Evolutionary conservation across 2,113 vertebrate species (phyloP).

Genomic region (Microtus richardsoni): DNA sequence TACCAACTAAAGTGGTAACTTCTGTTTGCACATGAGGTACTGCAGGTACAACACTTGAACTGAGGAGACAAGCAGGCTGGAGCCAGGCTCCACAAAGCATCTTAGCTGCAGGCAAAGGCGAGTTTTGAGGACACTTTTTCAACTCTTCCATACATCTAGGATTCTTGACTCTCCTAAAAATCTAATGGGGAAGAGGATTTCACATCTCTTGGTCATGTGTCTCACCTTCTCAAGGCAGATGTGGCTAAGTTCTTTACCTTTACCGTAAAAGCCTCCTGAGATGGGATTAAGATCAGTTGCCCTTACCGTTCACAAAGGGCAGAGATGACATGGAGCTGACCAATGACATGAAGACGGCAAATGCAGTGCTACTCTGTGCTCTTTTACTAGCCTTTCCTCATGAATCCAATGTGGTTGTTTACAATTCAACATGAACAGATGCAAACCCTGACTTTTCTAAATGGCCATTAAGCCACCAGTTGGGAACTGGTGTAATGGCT

Average conservation of each 20-base stretch:
- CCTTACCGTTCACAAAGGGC: neutral
- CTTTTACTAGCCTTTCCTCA: slow-evolving; percentile 19
- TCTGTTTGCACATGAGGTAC: neutral
- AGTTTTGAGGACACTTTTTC: slow-evolving; percentile 25
- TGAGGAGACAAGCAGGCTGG: neutral
- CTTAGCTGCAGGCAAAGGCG: neutral
- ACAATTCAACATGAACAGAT: neutral
- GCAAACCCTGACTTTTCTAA: slow-evolving; percentile 46
- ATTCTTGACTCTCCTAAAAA: slow-evolving; percentile 11
- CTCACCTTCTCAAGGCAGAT: neutral
- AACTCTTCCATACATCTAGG: neutral
- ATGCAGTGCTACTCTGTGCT: neutral
- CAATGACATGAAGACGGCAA: neutral
- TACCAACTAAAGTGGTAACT: slow-evolving; percentile 18
- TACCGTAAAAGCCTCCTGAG: neutral
- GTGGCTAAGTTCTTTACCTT: slow-evolving; percentile 44
- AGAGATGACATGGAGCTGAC: neutral
- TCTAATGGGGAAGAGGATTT: neutral
- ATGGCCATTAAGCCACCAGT: neutral
- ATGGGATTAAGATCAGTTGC: neutral
- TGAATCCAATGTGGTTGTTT: neutral
- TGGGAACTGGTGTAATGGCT: neutral
- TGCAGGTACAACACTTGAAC: neutral
- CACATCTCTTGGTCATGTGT: neutral
- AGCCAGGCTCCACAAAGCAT: neutral